phyloP scores from a whole-genome alignment of 2,888 invertebrate species.

The Craniophora ligustri region DNA sequence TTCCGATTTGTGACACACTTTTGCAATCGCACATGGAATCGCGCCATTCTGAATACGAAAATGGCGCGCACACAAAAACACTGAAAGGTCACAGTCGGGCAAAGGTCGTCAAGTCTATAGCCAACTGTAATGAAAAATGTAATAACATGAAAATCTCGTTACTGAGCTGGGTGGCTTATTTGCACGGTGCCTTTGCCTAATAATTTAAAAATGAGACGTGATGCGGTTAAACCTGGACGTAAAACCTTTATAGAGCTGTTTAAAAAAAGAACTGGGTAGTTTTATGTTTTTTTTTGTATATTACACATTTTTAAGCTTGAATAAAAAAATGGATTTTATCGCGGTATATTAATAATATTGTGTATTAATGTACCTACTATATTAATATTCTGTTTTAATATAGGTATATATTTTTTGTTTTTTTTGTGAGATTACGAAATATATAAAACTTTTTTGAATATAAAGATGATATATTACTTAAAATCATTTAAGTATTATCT shows the following conservation, averaged over 20 bases:
- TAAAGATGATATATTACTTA: too few species aligned
- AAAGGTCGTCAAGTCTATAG: conserved; percentile 38
- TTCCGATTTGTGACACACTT: neutral
- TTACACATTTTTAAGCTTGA: too few species aligned
- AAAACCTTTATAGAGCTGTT: conserved; percentile 3
- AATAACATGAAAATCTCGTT: conserved; percentile 45
- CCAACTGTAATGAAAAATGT: conserved; percentile 44
- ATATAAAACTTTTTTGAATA: too few species aligned
- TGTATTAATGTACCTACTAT: too few species aligned
- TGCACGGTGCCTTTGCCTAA: conserved; percentile 23
- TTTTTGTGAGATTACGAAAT: too few species aligned
- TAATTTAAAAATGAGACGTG: conserved; percentile 13
- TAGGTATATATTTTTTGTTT: too few species aligned
- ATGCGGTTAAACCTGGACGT: conserved; percentile 8
- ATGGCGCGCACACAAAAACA: conserved; percentile 15
- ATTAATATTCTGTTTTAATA: too few species aligned
- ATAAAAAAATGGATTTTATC: too few species aligned
- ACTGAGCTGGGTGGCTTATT: conserved; percentile 21
- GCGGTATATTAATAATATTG: too few species aligned
- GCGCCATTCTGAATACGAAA: conserved; percentile 27
- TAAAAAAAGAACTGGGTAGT: neutral
- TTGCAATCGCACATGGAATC: neutral
- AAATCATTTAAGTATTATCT: too few species aligned
- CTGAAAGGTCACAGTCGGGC: conserved; percentile 18
- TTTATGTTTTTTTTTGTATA: neutral